Conservation (phyloP, 1,140 invertebrate species). For the Caenorhabditis tropicalis region DNA sequence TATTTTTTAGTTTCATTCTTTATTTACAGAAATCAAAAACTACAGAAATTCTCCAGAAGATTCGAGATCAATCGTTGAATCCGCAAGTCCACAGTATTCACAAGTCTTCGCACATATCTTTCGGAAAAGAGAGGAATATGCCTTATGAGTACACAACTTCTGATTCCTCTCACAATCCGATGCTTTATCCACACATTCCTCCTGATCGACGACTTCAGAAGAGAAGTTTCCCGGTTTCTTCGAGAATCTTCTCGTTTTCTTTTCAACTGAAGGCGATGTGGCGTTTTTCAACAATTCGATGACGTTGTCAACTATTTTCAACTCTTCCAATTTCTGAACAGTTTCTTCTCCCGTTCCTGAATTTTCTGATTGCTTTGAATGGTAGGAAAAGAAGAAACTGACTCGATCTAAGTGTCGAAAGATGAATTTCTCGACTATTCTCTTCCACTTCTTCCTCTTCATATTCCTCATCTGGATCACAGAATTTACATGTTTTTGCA, state of each 20-base stretch:
- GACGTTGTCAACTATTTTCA: background rate
- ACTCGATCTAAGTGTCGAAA: background rate
- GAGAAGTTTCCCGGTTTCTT: background rate
- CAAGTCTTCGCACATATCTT: constrained; percentile 38
- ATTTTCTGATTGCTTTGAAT: too few species aligned
- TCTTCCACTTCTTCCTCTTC: constrained; percentile 8
- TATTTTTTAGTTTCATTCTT: background rate
- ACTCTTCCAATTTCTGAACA: constrained; percentile 21
- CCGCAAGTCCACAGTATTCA: constrained; percentile 5
- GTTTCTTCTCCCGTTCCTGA: constrained; percentile 2
- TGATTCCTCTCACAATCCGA: constrained; percentile 20
- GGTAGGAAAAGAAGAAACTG: background rate
- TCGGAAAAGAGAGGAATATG: background rate
- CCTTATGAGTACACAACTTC: constrained; percentile 17
- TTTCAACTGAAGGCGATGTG: background rate
- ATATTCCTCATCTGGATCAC: constrained; percentile 10
- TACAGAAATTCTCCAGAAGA: background rate
- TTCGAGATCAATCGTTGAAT: constrained; percentile 1
- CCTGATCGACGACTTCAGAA: background rate
- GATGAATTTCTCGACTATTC: constrained; percentile 10
- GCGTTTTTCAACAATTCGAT: background rate
- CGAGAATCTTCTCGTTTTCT: background rate
- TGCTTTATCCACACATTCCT: background rate
- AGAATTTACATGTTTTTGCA: constrained; percentile 23
- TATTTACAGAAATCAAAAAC: background rate